These are phyloP conservation scores for Mirza zaza DNA, from an alignment of 2,113 vertebrate species.

Conservation along the genomic window DNA sequence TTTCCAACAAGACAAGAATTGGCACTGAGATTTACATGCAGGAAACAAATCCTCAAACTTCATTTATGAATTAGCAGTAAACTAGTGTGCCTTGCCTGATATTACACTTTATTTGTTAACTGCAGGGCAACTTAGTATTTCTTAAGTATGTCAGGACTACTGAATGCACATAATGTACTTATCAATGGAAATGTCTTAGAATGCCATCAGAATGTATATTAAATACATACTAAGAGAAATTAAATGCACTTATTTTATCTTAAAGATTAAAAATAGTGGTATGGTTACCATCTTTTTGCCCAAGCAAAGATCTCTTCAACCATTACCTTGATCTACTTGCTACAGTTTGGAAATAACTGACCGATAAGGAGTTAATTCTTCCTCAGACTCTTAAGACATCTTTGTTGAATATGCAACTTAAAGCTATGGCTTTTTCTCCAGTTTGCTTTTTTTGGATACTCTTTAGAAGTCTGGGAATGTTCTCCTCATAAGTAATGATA, in stretches of 20 bases:
- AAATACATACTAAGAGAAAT: neutral
- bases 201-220: neutral
- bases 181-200: neutral
- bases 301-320: neutral
- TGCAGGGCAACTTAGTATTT: neutral
- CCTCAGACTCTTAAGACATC: neutral
- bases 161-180: neutral
- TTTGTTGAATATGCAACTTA: neutral
- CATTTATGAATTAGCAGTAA: neutral
- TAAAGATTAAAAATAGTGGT: neutral
- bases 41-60: neutral
- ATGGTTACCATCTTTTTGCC: neutral
- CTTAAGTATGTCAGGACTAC: neutral
- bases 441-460: neutral
- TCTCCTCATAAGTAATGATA: neutral
- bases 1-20: neutral
- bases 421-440: neutral
- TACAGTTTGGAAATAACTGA: neutral
- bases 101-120: neutral
- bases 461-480: neutral
- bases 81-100: neutral
- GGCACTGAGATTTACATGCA: conserved; percentile 4
- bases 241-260: neutral
- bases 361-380: neutral
- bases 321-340: neutral